Evolutionary conservation across 2,888 invertebrate genomes (phyloP), one percentile per base, ranked within the genome.

Genomic region (Erebia ligea): DNA sequence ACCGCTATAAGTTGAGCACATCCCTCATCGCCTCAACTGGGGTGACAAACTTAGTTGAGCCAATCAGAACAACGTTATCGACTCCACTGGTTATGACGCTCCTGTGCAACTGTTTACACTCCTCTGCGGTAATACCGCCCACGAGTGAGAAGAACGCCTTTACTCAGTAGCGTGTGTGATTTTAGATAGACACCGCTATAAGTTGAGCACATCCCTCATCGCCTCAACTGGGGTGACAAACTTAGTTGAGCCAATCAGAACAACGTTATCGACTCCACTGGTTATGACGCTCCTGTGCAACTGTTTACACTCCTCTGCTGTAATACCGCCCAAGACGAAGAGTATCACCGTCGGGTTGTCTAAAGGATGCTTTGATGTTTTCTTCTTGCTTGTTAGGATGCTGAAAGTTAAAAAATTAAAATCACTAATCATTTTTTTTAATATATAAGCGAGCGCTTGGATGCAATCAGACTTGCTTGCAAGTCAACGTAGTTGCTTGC

Each of bases 281-380:
- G 91, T 93, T 72, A 93, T 92, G 4, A 92, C 88, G 2, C 86
- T 85, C 2, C 92, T 86, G 71, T 94, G 92, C 0, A 95, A 76
- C 15, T 91, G 89, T 79, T 90, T 93, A 73, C 94, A 94, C 84
- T 96, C 96, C 72, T 95, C 95, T 0, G 94, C 94, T 0, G 95
- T 95, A 3, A 96, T 87, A 9, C 96, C 96, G 9, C 96, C 96
- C 13, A 96, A 84, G 10, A 96, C 92, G 79, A 95, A 96, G 15
- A 96, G 83, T 21, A 96, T 94, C 69, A 96, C 89, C 40, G 94
- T 91, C 0, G 95, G 93, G 79, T 95, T 95, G 81, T 96, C 96
- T 15, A 94, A 84, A 0, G 96, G 96, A 72, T 95, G 95, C 69
- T 91, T 92, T 0, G 83, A 25, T 2, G 73, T 78, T 4, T 88